Evolutionary conservation across 2,888 invertebrate species (phyloP), one percentile per base, ranked within the genome.

Genomic region (Bedellia somnulentella): DNA sequence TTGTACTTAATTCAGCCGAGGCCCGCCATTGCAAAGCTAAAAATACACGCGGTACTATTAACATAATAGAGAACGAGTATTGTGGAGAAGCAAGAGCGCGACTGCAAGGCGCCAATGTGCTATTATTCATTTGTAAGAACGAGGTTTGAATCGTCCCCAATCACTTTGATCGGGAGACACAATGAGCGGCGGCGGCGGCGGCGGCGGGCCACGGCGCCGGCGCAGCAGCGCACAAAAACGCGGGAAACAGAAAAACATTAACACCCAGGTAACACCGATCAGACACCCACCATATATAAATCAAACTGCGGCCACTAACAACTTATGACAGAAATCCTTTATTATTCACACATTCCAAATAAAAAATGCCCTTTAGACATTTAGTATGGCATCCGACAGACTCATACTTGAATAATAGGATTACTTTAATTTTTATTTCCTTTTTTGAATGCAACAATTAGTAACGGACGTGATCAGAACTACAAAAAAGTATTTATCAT

Each of bases 261-360:
- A 28, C 15, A 15, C 24, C 24, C 27, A 28, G 25, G 4, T 32
- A 28, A 3, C 32, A 28, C 3, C 2, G 25, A n/a, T 8, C 28
- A 5, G 11, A 32, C 15, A 48, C 44, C 36, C 45, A 52, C 53
- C 55, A 52, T 55, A 39, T 51, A 67, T 66, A 67, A 67, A 66
- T 67, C 70, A 71, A 61, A 57, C 42, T 44, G 45, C 44, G 41
- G 45, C 41, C 51, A 49, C 53, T 58, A 62, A 66, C 59, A 58
- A 54, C 64, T 62, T 60, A 62, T 70, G 70, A 67, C 64, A 66
- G 60, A 57, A 66, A 68, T 63, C 57, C 59, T 66, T 66, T 68
- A 61, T 60, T 61, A 64, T 66, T 62, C 64, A 60, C 58, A 55
- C 54, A 34, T 35, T 43, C 41, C 33, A 37, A 46, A 43, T 51